Evolutionary conservation across 1,140 invertebrate species (phyloP), one percentile per base, ranked within the genome.

Genomic region (Gonioctena quinquepunctata): DNA sequence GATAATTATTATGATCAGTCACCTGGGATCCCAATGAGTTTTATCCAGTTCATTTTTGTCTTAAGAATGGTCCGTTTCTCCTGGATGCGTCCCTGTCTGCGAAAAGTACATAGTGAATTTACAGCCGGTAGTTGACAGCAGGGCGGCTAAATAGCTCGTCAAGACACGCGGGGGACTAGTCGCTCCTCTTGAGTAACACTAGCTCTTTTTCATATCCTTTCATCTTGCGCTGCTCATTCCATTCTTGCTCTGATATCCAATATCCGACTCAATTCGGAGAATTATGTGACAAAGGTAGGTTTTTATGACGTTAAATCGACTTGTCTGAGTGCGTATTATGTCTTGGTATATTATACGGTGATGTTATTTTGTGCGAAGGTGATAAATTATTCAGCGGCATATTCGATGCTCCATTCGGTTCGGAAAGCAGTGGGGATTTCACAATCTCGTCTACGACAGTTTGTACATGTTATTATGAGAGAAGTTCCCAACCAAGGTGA

Each of bases 101-200:
- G 19, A 27, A 56, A 28, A 66, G 23, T 72, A 72, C 61, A 57
- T 72, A 64, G 70, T 68, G 49, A 69, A 72, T 72, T 72, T 72
- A 72, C 66, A 69, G 66, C 49, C 66, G 57, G 68, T 57, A 67
- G 69, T 71, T 71, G 70, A 71, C 70, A 71, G 60, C 61, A 48
- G 59, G 60, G 70, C 66, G 70, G 66, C 70, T 72, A 72, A 72
- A 63, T 72, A 72, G 70, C 70, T 72, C 66, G 70, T 72, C 69
- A 72, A 68, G 70, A 68, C 60, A 72, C 70, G 66, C 70, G 49
- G 66, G 70, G 64, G 70, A 72, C 66, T 68, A 21, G 16, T 25
- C 50, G 25, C 48, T 59, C 22, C 33, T 69, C 33, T 62, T 66
- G 62, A 21, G 26, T 60, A 67, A 67, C 65, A 71, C 64, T 48